phyloP scores from a whole-genome alignment of 2,113 vertebrate species.

The Ursus arctos region DNA sequence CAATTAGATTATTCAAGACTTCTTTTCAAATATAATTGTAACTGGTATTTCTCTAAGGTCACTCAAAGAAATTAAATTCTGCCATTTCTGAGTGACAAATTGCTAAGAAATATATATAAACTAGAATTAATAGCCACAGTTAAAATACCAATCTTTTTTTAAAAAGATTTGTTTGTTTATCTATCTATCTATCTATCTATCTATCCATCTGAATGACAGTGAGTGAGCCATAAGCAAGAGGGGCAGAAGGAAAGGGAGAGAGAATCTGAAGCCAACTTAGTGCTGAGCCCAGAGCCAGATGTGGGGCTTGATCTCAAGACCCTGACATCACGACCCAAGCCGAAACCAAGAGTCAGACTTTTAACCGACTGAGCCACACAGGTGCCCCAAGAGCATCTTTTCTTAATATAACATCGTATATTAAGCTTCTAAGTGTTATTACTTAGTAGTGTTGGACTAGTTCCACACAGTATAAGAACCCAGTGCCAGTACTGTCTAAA shows the following conservation, averaged over 20 bases:
- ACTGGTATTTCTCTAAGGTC: neutral
- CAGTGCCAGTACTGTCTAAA: neutral
- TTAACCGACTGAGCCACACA: neutral
- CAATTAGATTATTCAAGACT: neutral
- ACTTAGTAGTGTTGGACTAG: neutral
- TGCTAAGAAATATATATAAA: neutral
- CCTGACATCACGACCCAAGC: neutral
- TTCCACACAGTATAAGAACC: neutral
- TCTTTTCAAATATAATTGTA: neutral
- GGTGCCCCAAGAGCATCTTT: neutral
- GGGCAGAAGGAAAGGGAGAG: neutral
- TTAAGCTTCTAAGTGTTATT: neutral
- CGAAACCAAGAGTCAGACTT: neutral
- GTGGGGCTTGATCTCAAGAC: neutral
- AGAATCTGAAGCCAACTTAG: neutral
- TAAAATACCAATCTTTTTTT: neutral
- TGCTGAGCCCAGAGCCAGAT: neutral
- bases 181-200: neutral
- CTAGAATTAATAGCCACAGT: neutral
- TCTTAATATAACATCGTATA: conserved; percentile 39
- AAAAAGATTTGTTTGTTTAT: neutral
- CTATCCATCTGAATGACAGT: neutral
- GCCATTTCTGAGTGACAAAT: conserved; percentile 15
- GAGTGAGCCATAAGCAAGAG: neutral
- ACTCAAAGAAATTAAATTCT: conserved; percentile 43